Conservation (phyloP, 2,888 invertebrate species). For the Drosophila buzzatii region DNA sequence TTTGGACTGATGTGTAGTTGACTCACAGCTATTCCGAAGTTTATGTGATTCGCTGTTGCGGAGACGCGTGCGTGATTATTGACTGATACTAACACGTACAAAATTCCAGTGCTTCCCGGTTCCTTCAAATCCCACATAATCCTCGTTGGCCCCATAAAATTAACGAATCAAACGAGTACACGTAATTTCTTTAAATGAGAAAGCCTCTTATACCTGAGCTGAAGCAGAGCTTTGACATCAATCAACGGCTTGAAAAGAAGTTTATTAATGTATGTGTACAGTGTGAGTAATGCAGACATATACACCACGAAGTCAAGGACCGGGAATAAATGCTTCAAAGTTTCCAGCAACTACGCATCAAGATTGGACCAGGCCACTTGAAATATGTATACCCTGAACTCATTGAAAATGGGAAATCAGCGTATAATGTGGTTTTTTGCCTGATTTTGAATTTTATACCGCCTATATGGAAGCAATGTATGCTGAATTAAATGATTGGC, state of each 20-base stretch:
- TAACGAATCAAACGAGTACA: conserved; percentile 18
- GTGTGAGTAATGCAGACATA: conserved; percentile 52
- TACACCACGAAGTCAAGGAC: conserved; percentile 56
- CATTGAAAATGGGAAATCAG: no score
- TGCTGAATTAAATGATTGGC: not conserved
- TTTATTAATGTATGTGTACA: conserved; percentile 39
- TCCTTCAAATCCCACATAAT: conserved; percentile 32
- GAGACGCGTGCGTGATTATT: conserved; percentile 22
- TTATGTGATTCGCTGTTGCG: not conserved
- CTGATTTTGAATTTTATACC: conserved; percentile 40
- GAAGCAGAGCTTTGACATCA: conserved; percentile 51
- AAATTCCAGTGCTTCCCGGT: conserved; percentile 33
- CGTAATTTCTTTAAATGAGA: conserved; percentile 39
- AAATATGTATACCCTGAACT: not conserved
- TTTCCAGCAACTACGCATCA: conserved; percentile 43
- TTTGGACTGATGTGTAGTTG: not conserved
- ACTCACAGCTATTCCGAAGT: conserved; percentile 6
- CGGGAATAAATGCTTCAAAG: conserved; percentile 70
- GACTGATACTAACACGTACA: conserved; percentile 30
- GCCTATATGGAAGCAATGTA: conserved; percentile 30
- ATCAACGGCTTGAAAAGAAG: conserved; percentile 53
- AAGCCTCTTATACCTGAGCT: conserved; percentile 15
- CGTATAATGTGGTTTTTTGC: conserved; percentile 30
- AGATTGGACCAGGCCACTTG: conserved; percentile 10
- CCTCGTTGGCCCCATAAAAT: conserved; percentile 10